These are phyloP conservation scores for Apodemus sylvaticus DNA, from an alignment of 2,113 vertebrate species.

Conservation along the genomic window DNA sequence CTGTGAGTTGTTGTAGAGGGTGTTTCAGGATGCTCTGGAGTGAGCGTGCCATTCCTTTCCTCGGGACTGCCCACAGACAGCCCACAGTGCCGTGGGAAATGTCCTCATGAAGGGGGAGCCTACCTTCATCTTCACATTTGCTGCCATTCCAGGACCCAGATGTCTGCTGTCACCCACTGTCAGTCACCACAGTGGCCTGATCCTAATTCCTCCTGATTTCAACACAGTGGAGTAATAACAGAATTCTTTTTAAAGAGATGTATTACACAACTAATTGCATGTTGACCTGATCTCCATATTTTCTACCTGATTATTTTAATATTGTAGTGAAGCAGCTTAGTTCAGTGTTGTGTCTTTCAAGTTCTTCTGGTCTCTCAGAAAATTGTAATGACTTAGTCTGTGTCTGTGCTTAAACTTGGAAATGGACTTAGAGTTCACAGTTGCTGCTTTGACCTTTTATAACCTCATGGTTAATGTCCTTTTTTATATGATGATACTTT, in stretches of 20 bases:
- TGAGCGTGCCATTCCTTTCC: background rate
- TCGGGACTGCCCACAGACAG: background rate
- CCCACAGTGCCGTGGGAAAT: slow-evolving; percentile 38
- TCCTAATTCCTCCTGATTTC: background rate
- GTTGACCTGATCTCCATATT: slow-evolving; percentile 25
- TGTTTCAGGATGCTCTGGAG: slow-evolving; percentile 36
- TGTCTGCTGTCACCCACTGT: background rate
- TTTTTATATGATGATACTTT: slow-evolving; percentile 30
- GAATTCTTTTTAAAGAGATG: slow-evolving; percentile 34
- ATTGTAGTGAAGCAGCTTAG: background rate
- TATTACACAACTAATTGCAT: background rate
- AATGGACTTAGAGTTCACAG: slow-evolving; percentile 18
- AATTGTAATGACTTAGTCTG: slow-evolving; percentile 18
- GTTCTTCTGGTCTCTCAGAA: slow-evolving; percentile 33
- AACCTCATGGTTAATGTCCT: slow-evolving; percentile 26
- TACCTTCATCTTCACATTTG: background rate
- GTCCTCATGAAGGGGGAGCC: background rate
- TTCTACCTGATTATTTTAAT: slow-evolving; percentile 23
- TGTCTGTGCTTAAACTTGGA: slow-evolving; percentile 43
- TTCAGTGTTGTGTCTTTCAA: slow-evolving; percentile 31
- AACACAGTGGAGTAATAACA: background rate
- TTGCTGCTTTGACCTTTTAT: slow-evolving; percentile 41
- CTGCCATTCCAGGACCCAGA: background rate
- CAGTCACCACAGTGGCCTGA: background rate
- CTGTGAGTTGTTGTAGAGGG: background rate